Base-by-base conservation (phyloP, 2,797 vertebrate genomes). In the Agapornis canus region DNA sequence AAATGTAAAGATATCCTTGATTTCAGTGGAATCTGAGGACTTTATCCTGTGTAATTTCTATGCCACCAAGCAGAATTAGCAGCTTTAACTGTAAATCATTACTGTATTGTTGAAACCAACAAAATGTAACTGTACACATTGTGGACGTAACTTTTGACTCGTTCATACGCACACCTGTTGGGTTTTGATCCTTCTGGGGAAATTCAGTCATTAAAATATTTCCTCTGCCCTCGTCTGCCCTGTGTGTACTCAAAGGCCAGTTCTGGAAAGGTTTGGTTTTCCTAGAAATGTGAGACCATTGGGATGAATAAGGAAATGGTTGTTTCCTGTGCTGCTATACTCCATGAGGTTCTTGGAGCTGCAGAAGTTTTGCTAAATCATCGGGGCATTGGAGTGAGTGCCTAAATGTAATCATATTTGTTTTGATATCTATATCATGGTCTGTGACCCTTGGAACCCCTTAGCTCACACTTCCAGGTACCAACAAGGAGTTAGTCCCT, bases 381-480 rank as follows among this genome's bases (percentile, higher is more conserved):
- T 18, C 32, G 31, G 8, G 13, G 12, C 27, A 14, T 35, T 13
- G 4, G 11, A 70, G 22, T 16, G 18, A 68, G 15, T 54, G 48
- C 7, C 27, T 39, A 32, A 23, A 29, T 32, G 8, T 7, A 72
- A 39, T 3, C 10, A 2, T 20, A 17, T 79, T 69, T 43, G 4
- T 35, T 82, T 39, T 40, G 39, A 12, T 37, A 13, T 22, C 7
- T 9, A 1, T 37, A 9, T 14, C 13, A 2, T 12, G 5, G 4
- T 37, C 39, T 68, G 15, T 43, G 39, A 22, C 29, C 8, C 0
- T 0, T 57, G 29, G 10, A 6, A 78, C 3, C 27, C 7, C 37
- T n/a, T 20, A 71, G 6, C 13, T 59, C 11, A 35, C 4, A 4
- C 51, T 60, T 60, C n/a, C 25, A 61, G 7, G 11, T 25, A 11